phyloP scores from a whole-genome alignment of 2,113 vertebrate species.

The Ursus arctos region DNA sequence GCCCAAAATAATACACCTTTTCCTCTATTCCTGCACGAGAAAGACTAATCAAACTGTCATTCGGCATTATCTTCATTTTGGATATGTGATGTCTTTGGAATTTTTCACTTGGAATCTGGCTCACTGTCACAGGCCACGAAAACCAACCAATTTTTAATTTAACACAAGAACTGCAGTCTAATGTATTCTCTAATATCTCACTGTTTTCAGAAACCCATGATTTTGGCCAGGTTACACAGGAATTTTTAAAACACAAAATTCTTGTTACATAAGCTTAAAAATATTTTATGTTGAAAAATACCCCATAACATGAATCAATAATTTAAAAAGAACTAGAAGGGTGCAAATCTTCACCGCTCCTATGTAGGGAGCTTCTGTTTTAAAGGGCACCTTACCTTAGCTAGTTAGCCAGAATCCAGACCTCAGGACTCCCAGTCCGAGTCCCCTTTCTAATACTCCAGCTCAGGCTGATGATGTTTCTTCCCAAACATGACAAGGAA shows the following conservation, averaged over 20 bases:
- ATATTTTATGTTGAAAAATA: neutral
- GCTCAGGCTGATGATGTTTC: neutral
- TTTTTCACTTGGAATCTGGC: neutral
- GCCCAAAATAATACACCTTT: neutral
- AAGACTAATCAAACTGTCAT: conserved; percentile 29
- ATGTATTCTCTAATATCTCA: neutral
- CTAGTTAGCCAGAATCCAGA: neutral
- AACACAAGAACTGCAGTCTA: neutral
- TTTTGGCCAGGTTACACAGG: neutral
- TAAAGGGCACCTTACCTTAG: neutral
- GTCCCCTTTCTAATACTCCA: neutral
- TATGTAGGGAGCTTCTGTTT: neutral
- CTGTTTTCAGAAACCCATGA: neutral
- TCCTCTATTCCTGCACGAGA: neutral
- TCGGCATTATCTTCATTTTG: conserved; percentile 21
- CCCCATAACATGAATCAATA: neutral
- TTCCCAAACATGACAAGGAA: neutral
- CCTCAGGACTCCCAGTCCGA: fast-evolving
- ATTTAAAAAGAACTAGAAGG: neutral
- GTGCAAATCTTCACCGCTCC: fast-evolving
- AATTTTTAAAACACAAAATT: neutral
- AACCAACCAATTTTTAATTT: neutral
- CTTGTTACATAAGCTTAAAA: neutral
- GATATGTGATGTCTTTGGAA: neutral
- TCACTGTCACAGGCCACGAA: neutral